These are phyloP conservation scores for Heliothis peltigera DNA, from an alignment of 2,888 invertebrate species.

Conservation along the genomic window DNA sequence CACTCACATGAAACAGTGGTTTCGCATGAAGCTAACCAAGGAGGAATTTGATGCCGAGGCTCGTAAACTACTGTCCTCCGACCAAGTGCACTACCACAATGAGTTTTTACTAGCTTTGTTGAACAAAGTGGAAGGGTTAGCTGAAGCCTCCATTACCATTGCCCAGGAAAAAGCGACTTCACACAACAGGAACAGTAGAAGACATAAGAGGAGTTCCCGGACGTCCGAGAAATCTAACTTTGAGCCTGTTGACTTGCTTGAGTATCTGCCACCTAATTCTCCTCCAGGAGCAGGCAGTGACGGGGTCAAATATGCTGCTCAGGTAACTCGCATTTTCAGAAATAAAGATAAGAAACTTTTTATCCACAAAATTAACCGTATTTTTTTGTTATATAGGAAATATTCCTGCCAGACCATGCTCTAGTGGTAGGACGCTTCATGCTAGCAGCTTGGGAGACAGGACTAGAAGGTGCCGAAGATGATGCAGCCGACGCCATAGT, in stretches of 20 bases:
- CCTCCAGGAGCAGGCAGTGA: constrained; percentile 88
- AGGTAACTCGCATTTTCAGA: constrained; percentile 68
- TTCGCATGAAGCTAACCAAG: constrained; percentile 93
- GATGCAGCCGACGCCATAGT: constrained; percentile 95
- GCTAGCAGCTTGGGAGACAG: constrained; percentile 96
- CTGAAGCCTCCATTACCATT: constrained; percentile 83
- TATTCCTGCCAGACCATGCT: constrained; percentile 95
- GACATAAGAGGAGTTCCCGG: constrained; percentile 88
- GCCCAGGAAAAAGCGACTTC: constrained; percentile 83
- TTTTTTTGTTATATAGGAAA: constrained; percentile 88
- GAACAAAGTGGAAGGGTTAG: constrained; percentile 92
- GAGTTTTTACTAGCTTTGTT: constrained; percentile 94
- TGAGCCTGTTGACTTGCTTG: constrained; percentile 90
- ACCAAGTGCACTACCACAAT: constrained; percentile 95
- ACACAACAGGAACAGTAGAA: constrained; percentile 83
- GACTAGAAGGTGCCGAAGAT: constrained; percentile 95
- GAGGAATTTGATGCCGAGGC: constrained; percentile 96
- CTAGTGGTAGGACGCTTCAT: constrained; percentile 95
- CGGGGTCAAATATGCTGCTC: constrained; percentile 86
- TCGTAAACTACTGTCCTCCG: constrained; percentile 92
- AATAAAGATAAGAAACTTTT: background rate
- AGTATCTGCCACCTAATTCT: constrained; percentile 90
- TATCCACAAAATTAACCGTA: background rate
- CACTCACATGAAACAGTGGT: constrained; percentile 93
- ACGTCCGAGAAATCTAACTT: constrained; percentile 90